phyloP scores from a whole-genome alignment of 2,888 invertebrate species.

The Periphyllus acericola region DNA sequence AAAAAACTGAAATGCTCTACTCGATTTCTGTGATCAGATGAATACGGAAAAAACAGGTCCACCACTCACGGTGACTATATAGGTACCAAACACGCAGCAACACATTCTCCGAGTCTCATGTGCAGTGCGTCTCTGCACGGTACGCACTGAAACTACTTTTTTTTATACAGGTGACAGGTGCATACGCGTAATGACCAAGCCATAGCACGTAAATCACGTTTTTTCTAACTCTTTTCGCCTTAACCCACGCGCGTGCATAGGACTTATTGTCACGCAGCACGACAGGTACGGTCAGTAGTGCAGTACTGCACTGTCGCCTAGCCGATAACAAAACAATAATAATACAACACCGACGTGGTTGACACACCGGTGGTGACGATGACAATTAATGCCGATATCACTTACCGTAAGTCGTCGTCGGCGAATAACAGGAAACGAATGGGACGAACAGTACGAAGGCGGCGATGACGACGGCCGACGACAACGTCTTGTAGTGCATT shows the following conservation, averaged over 20 bases:
- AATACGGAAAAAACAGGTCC: not conserved
- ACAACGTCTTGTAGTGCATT: constrained; percentile 13
- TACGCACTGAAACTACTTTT: not conserved
- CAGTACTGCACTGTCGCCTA: too few relatives aligned
- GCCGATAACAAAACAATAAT: too few relatives aligned
- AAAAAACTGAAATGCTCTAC: not conserved
- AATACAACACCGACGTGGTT: not conserved
- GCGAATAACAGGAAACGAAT: not conserved
- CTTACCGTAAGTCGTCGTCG: constrained; percentile 28
- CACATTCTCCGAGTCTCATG: not conserved
- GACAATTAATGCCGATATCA: not conserved
- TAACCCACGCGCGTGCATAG: not conserved
- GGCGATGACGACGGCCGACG: constrained; percentile 17
- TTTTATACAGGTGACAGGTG: too few relatives aligned
- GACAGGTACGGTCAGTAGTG: too few relatives aligned
- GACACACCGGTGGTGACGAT: not conserved
- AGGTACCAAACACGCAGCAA: not conserved
- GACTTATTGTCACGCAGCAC: too few relatives aligned
- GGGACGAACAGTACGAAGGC: constrained; percentile 16
- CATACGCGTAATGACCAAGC: not conserved
- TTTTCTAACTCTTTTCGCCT: not conserved
- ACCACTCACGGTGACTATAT: not conserved
- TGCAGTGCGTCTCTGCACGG: not conserved
- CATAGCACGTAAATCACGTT: constrained; percentile 32
- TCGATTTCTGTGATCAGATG: not conserved